phyloP scores from a whole-genome alignment of 2,797 vertebrate genomes.

The Myoxocephalus aenaeus region DNA sequence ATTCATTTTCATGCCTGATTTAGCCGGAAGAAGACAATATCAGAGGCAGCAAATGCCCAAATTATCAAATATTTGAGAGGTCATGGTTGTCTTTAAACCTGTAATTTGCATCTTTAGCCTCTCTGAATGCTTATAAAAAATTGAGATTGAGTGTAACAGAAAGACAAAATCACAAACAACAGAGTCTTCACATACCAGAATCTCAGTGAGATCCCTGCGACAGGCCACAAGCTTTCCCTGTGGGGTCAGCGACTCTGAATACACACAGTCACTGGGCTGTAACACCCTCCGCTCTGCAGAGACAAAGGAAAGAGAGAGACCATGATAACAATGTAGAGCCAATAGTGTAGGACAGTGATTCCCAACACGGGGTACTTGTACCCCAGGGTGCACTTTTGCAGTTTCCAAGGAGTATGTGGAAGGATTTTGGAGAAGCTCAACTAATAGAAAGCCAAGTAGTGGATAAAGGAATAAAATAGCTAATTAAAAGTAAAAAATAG shows the following conservation, averaged over 20 bases:
- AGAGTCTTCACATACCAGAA: conserved; percentile 86
- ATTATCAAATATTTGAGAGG: conserved; percentile 8
- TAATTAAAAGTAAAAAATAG: background rate
- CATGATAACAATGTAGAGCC: background rate
- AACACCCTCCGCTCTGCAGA: conserved; percentile 90
- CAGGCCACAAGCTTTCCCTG: conserved; percentile 91
- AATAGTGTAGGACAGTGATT: conserved; percentile 7
- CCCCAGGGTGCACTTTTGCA: background rate
- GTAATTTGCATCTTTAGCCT: conserved; percentile 7
- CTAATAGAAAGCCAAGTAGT: background rate
- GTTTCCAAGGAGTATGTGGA: background rate
- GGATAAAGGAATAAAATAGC: background rate
- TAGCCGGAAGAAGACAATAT: background rate
- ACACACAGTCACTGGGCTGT: conserved; percentile 90
- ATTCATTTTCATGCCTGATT: conserved; percentile 29
- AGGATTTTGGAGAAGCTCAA: background rate
- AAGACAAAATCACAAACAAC: background rate
- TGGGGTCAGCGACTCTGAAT: conserved; percentile 91
- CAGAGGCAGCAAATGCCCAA: background rate
- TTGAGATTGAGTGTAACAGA: background rate
- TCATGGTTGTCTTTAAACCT: background rate
- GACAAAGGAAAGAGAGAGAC: conserved; percentile 34
- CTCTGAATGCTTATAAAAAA: background rate
- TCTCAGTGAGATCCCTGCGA: conserved; percentile 90
- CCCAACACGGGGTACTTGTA: background rate